phyloP scores from a whole-genome alignment of 2,888 invertebrate species.

The Nomada hirtipes region DNA sequence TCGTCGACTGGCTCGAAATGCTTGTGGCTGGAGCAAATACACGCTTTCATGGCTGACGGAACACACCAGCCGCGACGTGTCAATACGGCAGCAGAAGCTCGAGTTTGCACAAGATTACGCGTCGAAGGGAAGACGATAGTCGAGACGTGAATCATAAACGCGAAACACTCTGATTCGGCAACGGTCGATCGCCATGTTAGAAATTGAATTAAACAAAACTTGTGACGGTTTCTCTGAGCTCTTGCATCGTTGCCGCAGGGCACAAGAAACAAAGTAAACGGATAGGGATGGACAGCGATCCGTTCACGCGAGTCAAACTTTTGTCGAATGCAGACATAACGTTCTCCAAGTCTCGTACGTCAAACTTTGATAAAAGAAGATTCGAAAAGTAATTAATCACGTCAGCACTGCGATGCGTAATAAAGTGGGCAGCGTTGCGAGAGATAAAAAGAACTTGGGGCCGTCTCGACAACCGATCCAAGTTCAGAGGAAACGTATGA shows the following conservation, averaged over 20 bases:
- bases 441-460: constrained; percentile 64
- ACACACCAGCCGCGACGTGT: constrained; percentile 25
- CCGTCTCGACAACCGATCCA: constrained; percentile 64
- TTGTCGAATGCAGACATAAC: too few relatives aligned
- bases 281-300: neutral
- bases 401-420: too few relatives aligned
- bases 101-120: constrained; percentile 8
- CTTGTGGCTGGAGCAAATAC: constrained; percentile 24
- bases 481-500: constrained; percentile 68
- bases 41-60: constrained; percentile 15
- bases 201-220: constrained; percentile 16
- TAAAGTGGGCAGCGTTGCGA: constrained; percentile 54
- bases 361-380: too few relatives aligned
- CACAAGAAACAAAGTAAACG: too few relatives aligned
- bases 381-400: too few relatives aligned
- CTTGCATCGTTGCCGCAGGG: neutral
- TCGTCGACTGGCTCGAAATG: constrained; percentile 3
- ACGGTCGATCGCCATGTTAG: neutral
- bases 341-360: too few relatives aligned
- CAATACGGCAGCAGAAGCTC: constrained; percentile 2
- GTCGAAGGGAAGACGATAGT: neutral
- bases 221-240: neutral
- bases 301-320: too few relatives aligned
- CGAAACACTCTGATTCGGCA: constrained; percentile 4
- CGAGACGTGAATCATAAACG: constrained; percentile 1